These are phyloP conservation scores for Protobothrops mucrosquamatus DNA, from an alignment of 2,113 vertebrate species.

Conservation along the genomic window DNA sequence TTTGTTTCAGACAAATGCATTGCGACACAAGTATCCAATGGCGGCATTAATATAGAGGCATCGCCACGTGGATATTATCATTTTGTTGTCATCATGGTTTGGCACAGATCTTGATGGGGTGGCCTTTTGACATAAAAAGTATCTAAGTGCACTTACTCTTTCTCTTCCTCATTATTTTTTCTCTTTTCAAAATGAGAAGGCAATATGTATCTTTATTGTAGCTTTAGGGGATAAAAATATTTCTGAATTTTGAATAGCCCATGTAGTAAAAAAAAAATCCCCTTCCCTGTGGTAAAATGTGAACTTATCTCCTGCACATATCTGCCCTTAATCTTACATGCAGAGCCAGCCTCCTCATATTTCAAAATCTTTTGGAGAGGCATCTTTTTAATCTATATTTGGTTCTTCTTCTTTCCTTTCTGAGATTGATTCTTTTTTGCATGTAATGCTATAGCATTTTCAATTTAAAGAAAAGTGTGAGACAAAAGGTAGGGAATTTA, in stretches of 20 bases:
- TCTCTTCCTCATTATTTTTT: constrained; percentile 39
- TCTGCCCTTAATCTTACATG: constrained; percentile 75
- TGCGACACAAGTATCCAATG: background rate
- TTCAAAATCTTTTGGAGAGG: constrained; percentile 70
- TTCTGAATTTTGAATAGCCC: constrained; percentile 24
- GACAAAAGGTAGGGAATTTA: constrained; percentile 67
- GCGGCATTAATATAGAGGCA: background rate
- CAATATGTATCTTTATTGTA: background rate
- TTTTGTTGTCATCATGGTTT: background rate
- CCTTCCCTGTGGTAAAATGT: constrained; percentile 53
- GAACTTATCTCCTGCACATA: constrained; percentile 56
- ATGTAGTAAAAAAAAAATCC: constrained; percentile 17
- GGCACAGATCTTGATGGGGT: background rate
- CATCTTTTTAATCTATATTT: constrained; percentile 79
- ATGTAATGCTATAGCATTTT: constrained; percentile 76
- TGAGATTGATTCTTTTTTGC: constrained; percentile 77
- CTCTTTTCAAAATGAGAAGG: background rate
- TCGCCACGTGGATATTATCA: background rate
- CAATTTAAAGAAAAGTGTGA: constrained; percentile 73
- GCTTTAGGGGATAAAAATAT: constrained; percentile 1
- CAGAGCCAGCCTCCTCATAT: constrained; percentile 71
- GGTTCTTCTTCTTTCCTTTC: constrained; percentile 56
- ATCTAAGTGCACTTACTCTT: constrained; percentile 14
- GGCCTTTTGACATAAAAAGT: constrained; percentile 38
- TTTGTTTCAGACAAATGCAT: background rate